Evolutionary conservation across 1,140 invertebrate genomes (phyloP).

Genomic region (Ceratosolen fusciceps): DNA sequence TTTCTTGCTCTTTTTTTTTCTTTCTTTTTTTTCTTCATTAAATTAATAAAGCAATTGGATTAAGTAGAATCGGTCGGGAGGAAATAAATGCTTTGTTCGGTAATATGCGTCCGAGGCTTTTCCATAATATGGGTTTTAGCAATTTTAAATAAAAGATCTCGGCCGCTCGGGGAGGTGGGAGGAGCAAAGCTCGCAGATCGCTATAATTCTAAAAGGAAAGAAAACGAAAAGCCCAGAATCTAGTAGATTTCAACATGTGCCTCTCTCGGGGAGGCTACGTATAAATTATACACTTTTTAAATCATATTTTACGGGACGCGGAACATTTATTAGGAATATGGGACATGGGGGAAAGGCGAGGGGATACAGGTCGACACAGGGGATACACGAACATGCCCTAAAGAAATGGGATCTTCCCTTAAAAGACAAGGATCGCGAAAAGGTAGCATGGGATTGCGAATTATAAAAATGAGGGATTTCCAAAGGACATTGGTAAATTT

Average conservation of each 20-base stretch:
- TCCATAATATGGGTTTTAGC: no score
- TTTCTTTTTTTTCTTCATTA: no score
- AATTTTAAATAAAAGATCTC: background rate
- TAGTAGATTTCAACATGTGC: background rate
- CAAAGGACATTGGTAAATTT: background rate
- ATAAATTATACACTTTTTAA: background rate
- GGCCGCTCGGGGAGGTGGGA: background rate
- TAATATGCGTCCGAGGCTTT: no score
- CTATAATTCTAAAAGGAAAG: background rate
- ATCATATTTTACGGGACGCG: background rate
- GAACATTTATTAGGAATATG: background rate
- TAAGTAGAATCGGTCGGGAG: no score
- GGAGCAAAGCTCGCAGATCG: background rate
- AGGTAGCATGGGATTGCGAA: background rate
- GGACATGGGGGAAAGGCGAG: no score
- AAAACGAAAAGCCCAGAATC: background rate
- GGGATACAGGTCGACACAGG: background rate
- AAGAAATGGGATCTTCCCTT: slow-evolving; percentile 16
- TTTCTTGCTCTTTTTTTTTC: no score
- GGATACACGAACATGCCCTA: background rate
- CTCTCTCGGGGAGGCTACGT: background rate
- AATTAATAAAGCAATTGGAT: no score
- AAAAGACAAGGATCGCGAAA: slow-evolving; percentile 23
- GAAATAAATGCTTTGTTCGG: no score
- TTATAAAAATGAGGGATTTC: slow-evolving; percentile 1